phyloP scores from a whole-genome alignment of 2,113 vertebrate genomes.

The Hucho hucho region DNA sequence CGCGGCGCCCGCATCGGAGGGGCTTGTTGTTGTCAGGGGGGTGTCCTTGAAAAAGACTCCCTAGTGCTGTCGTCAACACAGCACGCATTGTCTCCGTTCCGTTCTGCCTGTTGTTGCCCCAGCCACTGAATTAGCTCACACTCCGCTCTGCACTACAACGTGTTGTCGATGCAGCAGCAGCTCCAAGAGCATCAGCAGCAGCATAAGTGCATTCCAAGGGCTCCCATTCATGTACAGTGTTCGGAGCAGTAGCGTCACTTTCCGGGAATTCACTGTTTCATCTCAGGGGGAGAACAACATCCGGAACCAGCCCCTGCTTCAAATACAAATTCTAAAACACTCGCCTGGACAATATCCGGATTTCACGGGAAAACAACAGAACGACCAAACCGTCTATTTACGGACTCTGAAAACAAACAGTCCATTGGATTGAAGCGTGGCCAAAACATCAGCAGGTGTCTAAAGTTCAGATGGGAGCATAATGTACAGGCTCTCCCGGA shows the following conservation, averaged over 20 bases:
- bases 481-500: conserved; percentile 48
- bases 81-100: conserved; percentile 63
- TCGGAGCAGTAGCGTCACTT: conserved; percentile 15
- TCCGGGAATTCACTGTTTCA: conserved; percentile 31
- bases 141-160: conserved; percentile 33
- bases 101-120: conserved; percentile 64
- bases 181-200: not conserved
- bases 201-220: conserved; percentile 15
- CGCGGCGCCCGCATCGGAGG: conserved; percentile 1
- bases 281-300: conserved; percentile 5
- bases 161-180: conserved; percentile 42
- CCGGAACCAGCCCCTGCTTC: conserved; percentile 13
- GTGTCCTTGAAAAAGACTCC: conserved; percentile 51
- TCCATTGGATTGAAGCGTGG: conserved; percentile 7
- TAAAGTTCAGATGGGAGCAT: conserved; percentile 54
- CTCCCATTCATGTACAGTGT: conserved; percentile 41
- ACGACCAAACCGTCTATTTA: conserved; percentile 37
- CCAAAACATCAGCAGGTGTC: conserved; percentile 55
- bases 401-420: conserved; percentile 49
- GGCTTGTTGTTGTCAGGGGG: conserved; percentile 57
- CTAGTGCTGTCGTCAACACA: conserved; percentile 52
- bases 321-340: not conserved
- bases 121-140: conserved; percentile 65
- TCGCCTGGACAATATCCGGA: conserved; percentile 53
- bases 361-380: conserved; percentile 42